These are phyloP conservation scores for Calypte anna DNA, from an alignment of 2,113 vertebrate species.

Conservation along the genomic window DNA sequence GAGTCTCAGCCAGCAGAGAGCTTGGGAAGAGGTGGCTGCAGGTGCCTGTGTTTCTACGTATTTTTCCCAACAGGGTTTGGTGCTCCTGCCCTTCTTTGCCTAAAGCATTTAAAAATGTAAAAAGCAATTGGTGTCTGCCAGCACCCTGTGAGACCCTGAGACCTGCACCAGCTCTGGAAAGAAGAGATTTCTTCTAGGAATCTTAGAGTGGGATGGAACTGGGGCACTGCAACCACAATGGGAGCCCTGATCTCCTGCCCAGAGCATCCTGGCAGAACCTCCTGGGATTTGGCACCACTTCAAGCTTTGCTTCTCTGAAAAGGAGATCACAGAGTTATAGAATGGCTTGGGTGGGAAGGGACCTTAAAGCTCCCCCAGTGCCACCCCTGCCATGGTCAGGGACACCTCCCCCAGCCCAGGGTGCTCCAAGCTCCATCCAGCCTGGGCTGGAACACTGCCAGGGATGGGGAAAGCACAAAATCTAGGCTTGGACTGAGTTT, in stretches of 20 bases:
- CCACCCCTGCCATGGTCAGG: too few species aligned
- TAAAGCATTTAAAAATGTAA: neutral
- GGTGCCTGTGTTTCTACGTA: neutral
- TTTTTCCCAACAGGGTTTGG: neutral
- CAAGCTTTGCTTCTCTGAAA: neutral
- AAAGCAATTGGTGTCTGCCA: neutral
- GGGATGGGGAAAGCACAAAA: too few species aligned
- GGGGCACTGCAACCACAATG: rapidly evolving
- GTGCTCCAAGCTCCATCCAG: too few species aligned
- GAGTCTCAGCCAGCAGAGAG: neutral
- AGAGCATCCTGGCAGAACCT: neutral
- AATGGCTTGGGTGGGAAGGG: too few species aligned
- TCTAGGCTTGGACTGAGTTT: neutral
- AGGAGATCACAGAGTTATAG: neutral
- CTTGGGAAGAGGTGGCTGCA: neutral
- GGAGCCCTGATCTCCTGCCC: neutral
- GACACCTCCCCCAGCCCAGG: too few species aligned
- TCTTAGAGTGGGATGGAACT: neutral
- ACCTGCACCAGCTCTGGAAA: neutral
- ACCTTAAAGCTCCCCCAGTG: too few species aligned
- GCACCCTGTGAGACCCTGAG: rapidly evolving
- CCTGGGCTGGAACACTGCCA: too few species aligned
- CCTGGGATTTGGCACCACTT: neutral
- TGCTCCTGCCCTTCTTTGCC: neutral
- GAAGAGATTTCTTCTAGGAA: neutral